Evolutionary conservation across 1,140 invertebrate genomes (phyloP).

Genomic region (Amphibalanus amphitrite): DNA sequence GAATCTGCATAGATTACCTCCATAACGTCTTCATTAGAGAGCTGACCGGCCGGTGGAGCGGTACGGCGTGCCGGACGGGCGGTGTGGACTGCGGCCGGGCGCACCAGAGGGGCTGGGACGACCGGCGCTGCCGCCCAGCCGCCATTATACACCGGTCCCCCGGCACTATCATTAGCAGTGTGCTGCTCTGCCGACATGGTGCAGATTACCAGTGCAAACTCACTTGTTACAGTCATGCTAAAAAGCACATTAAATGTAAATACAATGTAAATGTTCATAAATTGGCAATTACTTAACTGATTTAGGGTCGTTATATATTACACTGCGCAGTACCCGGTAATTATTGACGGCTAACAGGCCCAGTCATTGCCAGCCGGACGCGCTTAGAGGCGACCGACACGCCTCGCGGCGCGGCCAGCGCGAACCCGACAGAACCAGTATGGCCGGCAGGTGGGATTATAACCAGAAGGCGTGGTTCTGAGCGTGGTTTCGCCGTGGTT

Average conservation of each 20-base stretch:
- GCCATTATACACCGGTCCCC: neutral
- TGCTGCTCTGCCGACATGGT: neutral
- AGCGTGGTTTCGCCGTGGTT: no score
- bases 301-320: slow-evolving; percentile 1
- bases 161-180: neutral
- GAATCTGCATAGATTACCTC: neutral
- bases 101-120: no score
- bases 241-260: neutral
- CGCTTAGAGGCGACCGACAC: no score
- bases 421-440: no score
- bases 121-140: neutral
- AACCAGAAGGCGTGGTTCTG: no score
- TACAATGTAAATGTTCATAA: slow-evolving; percentile 2
- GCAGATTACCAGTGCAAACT: neutral
- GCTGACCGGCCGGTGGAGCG: no score
- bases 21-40: neutral
- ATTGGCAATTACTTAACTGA: slow-evolving; percentile 2
- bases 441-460: no score
- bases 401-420: no score
- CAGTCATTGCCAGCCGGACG: neutral
- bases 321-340: neutral
- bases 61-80: no score
- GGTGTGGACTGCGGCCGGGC: no score
- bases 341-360: neutral
- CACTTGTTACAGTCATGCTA: neutral